Evolutionary conservation across 2,113 vertebrate genomes (phyloP).

Genomic region (Lepisosteus osseus): DNA sequence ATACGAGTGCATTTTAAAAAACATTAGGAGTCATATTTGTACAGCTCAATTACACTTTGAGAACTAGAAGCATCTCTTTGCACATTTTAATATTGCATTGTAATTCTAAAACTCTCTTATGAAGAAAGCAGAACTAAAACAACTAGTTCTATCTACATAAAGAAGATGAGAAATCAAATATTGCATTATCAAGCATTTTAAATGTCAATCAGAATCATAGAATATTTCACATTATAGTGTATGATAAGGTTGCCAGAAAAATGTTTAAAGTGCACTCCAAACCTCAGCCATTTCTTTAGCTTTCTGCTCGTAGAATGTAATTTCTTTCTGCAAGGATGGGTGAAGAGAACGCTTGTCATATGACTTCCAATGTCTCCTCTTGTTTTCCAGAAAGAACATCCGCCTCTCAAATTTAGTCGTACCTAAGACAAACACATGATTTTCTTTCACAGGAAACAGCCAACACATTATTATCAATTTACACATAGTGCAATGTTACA

Average conservation of each 20-base stretch:
- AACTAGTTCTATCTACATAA: background rate
- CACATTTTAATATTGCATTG: too few relatives aligned
- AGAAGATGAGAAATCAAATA: background rate
- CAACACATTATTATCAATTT: too few relatives aligned
- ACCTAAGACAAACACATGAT: conserved; percentile 54
- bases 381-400: conserved; percentile 92
- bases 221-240: too few relatives aligned
- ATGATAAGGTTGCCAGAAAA: too few relatives aligned
- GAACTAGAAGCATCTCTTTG: too few relatives aligned
- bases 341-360: conserved; percentile 73
- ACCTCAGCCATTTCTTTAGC: conserved; percentile 96
- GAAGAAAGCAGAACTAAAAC: background rate
- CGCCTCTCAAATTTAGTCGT: conserved; percentile 83
- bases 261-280: conserved; percentile 13
- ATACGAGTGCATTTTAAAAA: too few relatives aligned
- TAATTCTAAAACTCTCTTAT: too few relatives aligned
- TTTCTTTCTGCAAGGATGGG: conserved; percentile 78
- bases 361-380: conserved; percentile 79
- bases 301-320: conserved; percentile 90
- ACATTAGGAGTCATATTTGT: too few relatives aligned
- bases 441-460: too few relatives aligned
- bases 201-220: too few relatives aligned
- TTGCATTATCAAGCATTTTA: background rate
- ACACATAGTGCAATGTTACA: too few relatives aligned
- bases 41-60: too few relatives aligned